These are phyloP conservation scores for Paradisaea rubra DNA, from an alignment of 2,113 vertebrate genomes.

Conservation along the genomic window DNA sequence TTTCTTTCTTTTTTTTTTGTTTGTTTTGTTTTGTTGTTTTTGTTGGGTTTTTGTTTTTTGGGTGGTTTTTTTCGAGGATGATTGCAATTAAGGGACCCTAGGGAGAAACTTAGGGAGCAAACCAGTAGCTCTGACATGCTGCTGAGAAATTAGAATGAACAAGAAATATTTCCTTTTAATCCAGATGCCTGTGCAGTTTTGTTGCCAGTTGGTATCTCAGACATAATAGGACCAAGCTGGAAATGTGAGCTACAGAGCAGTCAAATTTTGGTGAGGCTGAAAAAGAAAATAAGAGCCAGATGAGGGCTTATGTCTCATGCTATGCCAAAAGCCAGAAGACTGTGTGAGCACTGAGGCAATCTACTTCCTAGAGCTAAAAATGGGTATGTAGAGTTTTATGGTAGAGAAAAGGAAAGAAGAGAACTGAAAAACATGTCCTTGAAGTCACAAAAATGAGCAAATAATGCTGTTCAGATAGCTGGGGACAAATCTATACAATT, in stretches of 20 bases:
- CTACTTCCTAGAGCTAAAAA: background rate
- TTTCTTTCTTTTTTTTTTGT: background rate
- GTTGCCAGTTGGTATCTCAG: background rate
- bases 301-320: background rate
- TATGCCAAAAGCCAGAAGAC: background rate
- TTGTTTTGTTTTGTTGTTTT: background rate
- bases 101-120: background rate
- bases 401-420: background rate
- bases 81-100: background rate
- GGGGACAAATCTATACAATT: background rate
- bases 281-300: background rate
- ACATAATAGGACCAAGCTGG: background rate
- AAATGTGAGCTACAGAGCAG: background rate
- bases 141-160: background rate
- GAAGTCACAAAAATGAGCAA: background rate
- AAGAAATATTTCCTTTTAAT: background rate
- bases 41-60: no score
- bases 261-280: background rate
- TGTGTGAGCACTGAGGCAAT: background rate
- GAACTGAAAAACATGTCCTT: background rate
- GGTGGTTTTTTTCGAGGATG: background rate
- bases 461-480: background rate
- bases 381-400: background rate
- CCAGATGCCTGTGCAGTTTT: background rate
- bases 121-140: background rate